Evolutionary conservation across 2,113 vertebrate species (phyloP).

Genomic region (Lagopus leucura): DNA sequence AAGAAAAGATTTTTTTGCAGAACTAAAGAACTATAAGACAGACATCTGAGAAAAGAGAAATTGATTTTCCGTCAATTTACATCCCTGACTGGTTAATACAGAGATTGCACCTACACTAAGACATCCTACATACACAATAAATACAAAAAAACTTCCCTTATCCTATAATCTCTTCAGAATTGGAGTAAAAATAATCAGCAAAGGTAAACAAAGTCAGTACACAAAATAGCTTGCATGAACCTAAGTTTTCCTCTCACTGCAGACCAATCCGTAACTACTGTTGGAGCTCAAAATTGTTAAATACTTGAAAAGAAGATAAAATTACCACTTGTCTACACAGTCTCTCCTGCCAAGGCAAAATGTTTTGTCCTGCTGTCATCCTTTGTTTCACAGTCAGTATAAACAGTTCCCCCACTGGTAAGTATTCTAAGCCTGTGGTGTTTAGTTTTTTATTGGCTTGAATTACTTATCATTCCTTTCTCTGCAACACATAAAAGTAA

Average conservation of each 20-base stretch:
- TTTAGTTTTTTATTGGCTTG: slow-evolving; percentile 7
- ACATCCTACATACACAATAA: neutral
- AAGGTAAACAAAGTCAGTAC: neutral
- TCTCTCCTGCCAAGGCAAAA: neutral
- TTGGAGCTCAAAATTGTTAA: neutral
- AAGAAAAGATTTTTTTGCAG: neutral
- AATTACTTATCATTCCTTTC: slow-evolving; percentile 44
- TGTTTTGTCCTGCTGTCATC: neutral
- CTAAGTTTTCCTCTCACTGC: neutral
- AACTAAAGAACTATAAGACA: neutral
- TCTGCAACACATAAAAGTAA: neutral
- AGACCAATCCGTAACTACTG: neutral
- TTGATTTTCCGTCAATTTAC: neutral
- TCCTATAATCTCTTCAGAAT: neutral
- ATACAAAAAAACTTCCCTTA: neutral
- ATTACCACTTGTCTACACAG: neutral
- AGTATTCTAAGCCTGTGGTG: slow-evolving; percentile 15
- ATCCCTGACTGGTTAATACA: neutral
- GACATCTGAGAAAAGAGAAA: neutral
- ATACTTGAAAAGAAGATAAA: slow-evolving; percentile 20
- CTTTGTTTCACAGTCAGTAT: slow-evolving; percentile 38
- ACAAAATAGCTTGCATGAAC: neutral
- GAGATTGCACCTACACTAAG: neutral
- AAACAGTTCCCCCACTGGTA: neutral
- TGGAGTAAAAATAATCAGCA: neutral